These are phyloP conservation scores for Polydrusus pterygomalis DNA, from an alignment of 2,888 invertebrate genomes.

Conservation along the genomic window DNA sequence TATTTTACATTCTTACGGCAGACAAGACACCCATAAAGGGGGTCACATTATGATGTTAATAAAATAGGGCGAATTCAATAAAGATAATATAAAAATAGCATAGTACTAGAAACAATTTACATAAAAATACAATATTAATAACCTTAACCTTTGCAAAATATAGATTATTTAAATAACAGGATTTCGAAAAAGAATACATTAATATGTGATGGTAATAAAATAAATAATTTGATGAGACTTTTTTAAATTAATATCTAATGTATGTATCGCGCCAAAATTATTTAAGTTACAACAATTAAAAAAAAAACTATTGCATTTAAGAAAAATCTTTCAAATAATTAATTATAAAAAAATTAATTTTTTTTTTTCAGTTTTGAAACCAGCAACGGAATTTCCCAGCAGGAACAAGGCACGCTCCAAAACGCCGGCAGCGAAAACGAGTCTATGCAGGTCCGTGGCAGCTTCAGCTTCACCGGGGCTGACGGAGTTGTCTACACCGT, in stretches of 20 bases:
- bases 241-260: no score
- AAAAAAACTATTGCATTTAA: neutral
- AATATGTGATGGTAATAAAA: neutral
- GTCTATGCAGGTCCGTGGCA: slow-evolving; percentile 78
- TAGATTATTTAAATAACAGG: slow-evolving; percentile 5
- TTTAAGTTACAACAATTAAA: no score
- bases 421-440: slow-evolving; percentile 79
- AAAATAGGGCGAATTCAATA: no score
- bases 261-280: no score
- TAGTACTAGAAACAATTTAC: neutral
- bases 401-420: slow-evolving; percentile 77
- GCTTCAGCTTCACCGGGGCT: slow-evolving; percentile 77
- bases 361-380: slow-evolving; percentile 75
- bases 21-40: no score
- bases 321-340: no score
- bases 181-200: slow-evolving; percentile 9
- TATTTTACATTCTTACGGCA: no score
- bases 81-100: neutral
- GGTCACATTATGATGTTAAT: no score
- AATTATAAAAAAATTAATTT: no score
- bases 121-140: neutral
- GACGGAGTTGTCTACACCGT: slow-evolving; percentile 80
- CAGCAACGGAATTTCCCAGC: slow-evolving; percentile 79
- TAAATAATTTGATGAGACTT: neutral
- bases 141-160: slow-evolving; percentile 4